Evolutionary conservation across 2,113 vertebrate species (phyloP), one percentile per base, ranked within the genome.

Genomic region (Aldabrachelys gigantea): DNA sequence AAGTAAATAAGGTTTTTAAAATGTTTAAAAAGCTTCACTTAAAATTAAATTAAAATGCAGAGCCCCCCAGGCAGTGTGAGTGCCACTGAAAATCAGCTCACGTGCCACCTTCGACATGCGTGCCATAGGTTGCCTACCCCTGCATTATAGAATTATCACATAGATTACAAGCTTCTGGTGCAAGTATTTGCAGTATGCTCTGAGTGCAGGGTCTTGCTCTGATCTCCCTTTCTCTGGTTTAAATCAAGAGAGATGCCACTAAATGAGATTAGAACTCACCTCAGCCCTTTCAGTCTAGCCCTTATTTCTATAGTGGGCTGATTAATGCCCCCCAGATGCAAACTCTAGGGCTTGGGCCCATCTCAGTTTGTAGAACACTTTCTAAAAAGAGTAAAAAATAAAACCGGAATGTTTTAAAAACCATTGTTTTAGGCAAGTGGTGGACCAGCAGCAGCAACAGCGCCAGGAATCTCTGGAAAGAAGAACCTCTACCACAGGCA

Each of bases 381-480:
- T 21, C 38, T 84, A 38, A 38, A 59, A 89, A 80, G 89, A 10
- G 1, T 41, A 72, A 87, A 31, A 80, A 91, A 72, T 54, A 35
- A 8, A 1, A 81, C 0, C 1, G 54, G 62, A 8, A 1, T 8
- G 83, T 94, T 96, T 94, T 84, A 56, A 38, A 69, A 59, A 29
- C 84, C 94, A 76, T 72, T 93, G 6, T 98, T 98, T 38, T 96
- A 99, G 99, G 98, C 99, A 99, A 98, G 98, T 99, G 98, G 99
- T 99, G 99, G 99, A 99, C 97, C 99, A 99, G 94, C 98, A 99
- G 94, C 98, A 99, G 97, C 98, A 99, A 47, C 98, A 98, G 80
- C 98, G 98, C 96, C 99, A 99, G 95, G 99, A 99, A 96, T 99
- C 99, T 96, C 98, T 99, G 93, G 99, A 99, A 98, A 98, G 99